Percentiles rank a stretch among this genome's conserved stretches.
These are phyloP conservation scores for Gambusia holbrooki DNA, from an alignment of 2,113 vertebrate species.

Conservation along the genomic window DNA sequence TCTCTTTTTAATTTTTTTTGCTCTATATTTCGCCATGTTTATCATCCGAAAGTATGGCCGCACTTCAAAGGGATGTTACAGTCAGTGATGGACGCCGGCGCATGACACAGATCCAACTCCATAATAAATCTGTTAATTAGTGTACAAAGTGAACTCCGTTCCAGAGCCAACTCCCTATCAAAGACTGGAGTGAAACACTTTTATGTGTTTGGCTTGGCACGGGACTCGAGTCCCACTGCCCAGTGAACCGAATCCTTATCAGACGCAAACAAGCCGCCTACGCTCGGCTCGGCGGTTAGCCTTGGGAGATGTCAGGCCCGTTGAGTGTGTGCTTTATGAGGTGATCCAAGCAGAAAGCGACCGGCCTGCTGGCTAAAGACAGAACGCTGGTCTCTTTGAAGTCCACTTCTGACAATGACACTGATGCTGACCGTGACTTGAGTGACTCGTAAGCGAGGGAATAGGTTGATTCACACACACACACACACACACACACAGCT, in stretches of 20 bases:
- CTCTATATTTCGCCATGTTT: slow-evolving; percentile 42
- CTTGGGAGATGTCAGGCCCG: slow-evolving; percentile 60
- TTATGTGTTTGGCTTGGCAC: slow-evolving; percentile 71
- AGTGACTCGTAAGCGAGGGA: slow-evolving; percentile 50
- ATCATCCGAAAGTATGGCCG: slow-evolving; percentile 36
- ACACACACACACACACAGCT: slow-evolving; percentile 2
- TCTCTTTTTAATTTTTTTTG: slow-evolving; percentile 51
- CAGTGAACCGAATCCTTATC: slow-evolving; percentile 71
- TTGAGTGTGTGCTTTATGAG: slow-evolving; percentile 61
- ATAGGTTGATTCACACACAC: slow-evolving; percentile 15
- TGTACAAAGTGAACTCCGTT: slow-evolving; percentile 53
- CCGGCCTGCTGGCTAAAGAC: slow-evolving; percentile 44
- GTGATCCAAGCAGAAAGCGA: slow-evolving; percentile 59
- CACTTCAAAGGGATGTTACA: slow-evolving; percentile 51
- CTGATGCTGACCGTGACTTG: slow-evolving; percentile 42
- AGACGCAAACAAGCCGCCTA: slow-evolving; percentile 71
- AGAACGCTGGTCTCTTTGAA: slow-evolving; percentile 49
- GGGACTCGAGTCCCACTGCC: slow-evolving; percentile 45
- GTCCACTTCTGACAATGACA: slow-evolving; percentile 48
- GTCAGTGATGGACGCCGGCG: slow-evolving; percentile 33
- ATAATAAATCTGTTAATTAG: slow-evolving; percentile 67
- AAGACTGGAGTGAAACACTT: slow-evolving; percentile 65
- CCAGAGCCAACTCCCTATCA: slow-evolving; percentile 58
- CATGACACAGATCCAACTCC: slow-evolving; percentile 42
- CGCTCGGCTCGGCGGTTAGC: slow-evolving; percentile 54